phyloP scores from a whole-genome alignment of 2,888 invertebrate species.

The Pheosia gnoma region DNA sequence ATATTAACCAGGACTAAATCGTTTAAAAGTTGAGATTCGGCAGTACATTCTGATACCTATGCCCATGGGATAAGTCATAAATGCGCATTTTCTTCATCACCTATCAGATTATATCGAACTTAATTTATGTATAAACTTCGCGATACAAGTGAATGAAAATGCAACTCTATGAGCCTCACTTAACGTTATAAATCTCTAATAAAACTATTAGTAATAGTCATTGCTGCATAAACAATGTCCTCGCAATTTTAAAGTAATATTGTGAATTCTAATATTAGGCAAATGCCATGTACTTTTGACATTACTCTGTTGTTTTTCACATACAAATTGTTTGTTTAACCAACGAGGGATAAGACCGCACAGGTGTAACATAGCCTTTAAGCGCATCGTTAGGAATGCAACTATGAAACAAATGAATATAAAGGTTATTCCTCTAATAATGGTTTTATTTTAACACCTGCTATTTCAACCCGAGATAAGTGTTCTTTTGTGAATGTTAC shows the following conservation, averaged over 20 bases:
- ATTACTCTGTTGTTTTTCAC: constrained; percentile 43
- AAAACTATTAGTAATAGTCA: too few species aligned
- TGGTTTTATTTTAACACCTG: constrained; percentile 51
- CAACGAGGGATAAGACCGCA: constrained; percentile 50
- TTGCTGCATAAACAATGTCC: constrained; percentile 25
- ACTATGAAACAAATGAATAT: constrained; percentile 77
- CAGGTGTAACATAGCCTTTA: constrained; percentile 60
- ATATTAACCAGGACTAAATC: not conserved
- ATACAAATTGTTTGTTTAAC: constrained; percentile 40
- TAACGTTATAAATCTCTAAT: too few species aligned
- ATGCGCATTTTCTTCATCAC: not conserved
- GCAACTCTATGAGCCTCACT: not conserved
- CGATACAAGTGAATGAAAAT: not conserved
- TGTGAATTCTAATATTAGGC: constrained; percentile 32
- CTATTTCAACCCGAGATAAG: constrained; percentile 9
- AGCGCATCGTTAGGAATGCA: constrained; percentile 71
- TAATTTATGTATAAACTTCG: not conserved
- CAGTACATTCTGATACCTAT: too few species aligned
- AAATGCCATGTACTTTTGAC: constrained; percentile 45
- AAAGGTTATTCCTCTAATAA: constrained; percentile 79
- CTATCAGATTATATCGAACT: not conserved
- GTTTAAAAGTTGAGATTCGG: not conserved
- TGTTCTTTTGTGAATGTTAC: not conserved
- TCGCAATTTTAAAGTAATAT: constrained; percentile 37
- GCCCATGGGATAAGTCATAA: not conserved